Conservation (phyloP, 2,797 vertebrate genomes). For the Crocidura indochinensis region DNA sequence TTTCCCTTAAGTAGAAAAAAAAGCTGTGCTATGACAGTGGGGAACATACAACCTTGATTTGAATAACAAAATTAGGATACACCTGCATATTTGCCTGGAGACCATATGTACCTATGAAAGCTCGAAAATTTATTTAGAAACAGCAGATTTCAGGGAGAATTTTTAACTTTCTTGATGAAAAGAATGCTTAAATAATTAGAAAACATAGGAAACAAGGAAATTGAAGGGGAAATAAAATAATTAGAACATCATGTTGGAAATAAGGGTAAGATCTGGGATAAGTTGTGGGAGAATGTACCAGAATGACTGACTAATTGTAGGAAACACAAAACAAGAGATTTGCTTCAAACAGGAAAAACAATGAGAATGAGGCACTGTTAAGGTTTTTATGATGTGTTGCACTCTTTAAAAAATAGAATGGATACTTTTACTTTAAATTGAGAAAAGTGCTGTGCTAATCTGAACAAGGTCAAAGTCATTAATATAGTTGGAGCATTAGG, state of each 20-base stretch:
- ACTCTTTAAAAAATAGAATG: constrained; percentile 15
- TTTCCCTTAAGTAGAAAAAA: constrained; percentile 25
- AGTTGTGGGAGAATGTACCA: neutral
- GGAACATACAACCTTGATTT: neutral
- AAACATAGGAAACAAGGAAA: neutral
- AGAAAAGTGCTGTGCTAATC: constrained; percentile 64
- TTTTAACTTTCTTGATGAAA: constrained; percentile 13
- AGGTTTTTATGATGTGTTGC: constrained; percentile 23
- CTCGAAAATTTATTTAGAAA: neutral
- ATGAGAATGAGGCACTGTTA: neutral
- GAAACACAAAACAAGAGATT: neutral
- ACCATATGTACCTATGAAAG: neutral
- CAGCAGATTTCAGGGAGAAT: neutral
- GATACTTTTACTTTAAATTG: constrained; percentile 71
- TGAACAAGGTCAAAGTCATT: constrained; percentile 85
- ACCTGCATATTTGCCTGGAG: neutral
- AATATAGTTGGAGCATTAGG: constrained; percentile 80
- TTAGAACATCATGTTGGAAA: neutral
- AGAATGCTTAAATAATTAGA: neutral
- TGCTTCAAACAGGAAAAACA: constrained; percentile 11
- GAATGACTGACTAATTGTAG: neutral
- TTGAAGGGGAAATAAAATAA: neutral
- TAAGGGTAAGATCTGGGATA: neutral
- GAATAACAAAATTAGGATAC: neutral
- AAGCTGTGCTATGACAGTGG: neutral